A percentile compares a stretch with the other conserved stretches of the same genome.
Evolutionary conservation across 1,140 invertebrate genomes (phyloP).

Genomic region (Choristoneura fumiferana): DNA sequence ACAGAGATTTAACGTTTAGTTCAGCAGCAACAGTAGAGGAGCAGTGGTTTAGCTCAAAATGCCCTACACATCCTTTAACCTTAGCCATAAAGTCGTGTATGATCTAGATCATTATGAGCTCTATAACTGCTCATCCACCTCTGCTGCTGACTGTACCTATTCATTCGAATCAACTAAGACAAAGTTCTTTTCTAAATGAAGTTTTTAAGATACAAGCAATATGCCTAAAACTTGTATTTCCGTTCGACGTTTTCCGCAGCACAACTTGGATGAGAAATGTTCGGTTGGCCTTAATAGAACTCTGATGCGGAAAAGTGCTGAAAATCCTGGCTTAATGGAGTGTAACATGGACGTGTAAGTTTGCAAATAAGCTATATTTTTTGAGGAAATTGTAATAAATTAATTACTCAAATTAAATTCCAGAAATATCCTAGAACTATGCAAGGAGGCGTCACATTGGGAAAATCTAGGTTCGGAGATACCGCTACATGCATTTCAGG

Average conservation of each 20-base stretch:
- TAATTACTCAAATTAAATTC: background rate
- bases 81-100: too few species aligned
- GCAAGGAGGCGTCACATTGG: constrained; percentile 85
- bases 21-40: too few species aligned
- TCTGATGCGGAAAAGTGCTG: constrained; percentile 83
- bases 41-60: too few species aligned
- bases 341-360: constrained; percentile 88
- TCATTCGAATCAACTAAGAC: too few species aligned
- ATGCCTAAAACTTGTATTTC: too few species aligned
- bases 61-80: too few species aligned
- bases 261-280: constrained; percentile 73
- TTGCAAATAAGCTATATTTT: background rate
- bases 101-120: too few species aligned
- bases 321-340: constrained; percentile 84
- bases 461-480: constrained; percentile 82
- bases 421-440: constrained; percentile 76
- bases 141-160: too few species aligned
- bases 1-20: too few species aligned
- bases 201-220: too few species aligned
- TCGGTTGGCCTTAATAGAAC: constrained; percentile 83
- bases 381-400: background rate
- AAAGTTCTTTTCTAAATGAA: too few species aligned
- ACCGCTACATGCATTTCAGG: constrained; percentile 79
- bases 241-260: constrained; percentile 42
- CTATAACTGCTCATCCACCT: too few species aligned